Evolutionary conservation across 2,797 vertebrate species (phyloP).

Genomic region (Carcharodon carcharias): DNA sequence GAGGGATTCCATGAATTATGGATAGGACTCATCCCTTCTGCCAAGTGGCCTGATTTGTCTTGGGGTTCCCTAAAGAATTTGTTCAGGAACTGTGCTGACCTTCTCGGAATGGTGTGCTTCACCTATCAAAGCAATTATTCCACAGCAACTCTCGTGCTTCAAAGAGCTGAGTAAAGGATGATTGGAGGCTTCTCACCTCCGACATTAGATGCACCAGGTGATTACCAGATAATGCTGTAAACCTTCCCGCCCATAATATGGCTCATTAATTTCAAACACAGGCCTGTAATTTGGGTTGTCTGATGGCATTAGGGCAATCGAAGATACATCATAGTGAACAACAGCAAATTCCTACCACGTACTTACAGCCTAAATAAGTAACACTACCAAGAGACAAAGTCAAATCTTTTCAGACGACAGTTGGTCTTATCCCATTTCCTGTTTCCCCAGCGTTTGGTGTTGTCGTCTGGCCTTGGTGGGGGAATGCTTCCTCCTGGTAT

Average conservation of each 20-base stretch:
- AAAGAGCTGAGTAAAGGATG: conserved; percentile 8
- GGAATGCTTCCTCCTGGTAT: conserved; percentile 27
- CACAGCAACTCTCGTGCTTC: neutral
- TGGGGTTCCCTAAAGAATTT: neutral
- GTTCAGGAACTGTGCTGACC: neutral
- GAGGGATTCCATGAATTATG: neutral
- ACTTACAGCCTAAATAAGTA: conserved; percentile 37
- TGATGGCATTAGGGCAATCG: conserved; percentile 24
- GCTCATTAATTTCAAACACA: neutral
- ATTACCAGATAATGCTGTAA: neutral
- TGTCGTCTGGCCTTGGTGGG: neutral
- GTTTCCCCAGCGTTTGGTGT: conserved; percentile 17
- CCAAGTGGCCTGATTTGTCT: neutral
- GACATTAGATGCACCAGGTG: neutral
- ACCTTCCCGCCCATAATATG: neutral
- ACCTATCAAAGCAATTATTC: neutral
- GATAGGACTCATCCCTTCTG: neutral
- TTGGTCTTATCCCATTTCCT: conserved; percentile 11
- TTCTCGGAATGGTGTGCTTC: conserved; percentile 6
- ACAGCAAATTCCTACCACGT: conserved; percentile 31
- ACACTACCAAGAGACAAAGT: conserved; percentile 38
- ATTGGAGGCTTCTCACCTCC: neutral
- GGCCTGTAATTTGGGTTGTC: conserved; percentile 24
- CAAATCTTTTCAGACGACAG: conserved; percentile 31
- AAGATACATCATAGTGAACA: conserved; percentile 30